Conservation (phyloP, 2,888 invertebrate species). For the Dryadula phaetusa region DNA sequence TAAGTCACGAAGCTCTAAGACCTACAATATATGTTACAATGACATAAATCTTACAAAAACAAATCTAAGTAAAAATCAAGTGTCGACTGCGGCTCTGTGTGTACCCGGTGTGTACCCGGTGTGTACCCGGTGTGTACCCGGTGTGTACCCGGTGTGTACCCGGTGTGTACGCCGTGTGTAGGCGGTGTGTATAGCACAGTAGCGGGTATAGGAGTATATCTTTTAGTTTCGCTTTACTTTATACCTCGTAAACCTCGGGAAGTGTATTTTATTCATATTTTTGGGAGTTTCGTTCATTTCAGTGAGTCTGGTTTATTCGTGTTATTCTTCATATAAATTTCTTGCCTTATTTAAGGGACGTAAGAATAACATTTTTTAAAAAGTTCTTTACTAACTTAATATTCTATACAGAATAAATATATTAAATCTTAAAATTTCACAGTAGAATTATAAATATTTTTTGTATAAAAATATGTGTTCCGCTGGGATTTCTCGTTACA, state of each 20-base stretch:
- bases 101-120: too few species aligned
- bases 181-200: too few species aligned
- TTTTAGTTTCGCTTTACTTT: conserved; percentile 10
- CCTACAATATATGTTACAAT: too few species aligned
- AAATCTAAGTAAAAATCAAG: conserved; percentile 6
- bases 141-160: too few species aligned
- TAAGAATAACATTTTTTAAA: conserved; percentile 1
- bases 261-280: conserved; percentile 18
- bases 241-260: conserved; percentile 9
- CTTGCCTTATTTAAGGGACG: background rate
- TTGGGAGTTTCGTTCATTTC: conserved; percentile 7
- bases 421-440: too few species aligned
- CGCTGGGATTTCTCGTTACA: too few species aligned
- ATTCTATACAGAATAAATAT: background rate
- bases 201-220: background rate
- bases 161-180: too few species aligned
- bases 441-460: too few species aligned
- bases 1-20: background rate
- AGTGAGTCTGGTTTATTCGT: background rate
- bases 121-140: too few species aligned
- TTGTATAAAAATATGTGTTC: too few species aligned
- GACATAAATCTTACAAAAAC: conserved; percentile 16
- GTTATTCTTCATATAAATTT: conserved; percentile 3
- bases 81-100: background rate
- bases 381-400: background rate